phyloP scores from a whole-genome alignment of 2,888 invertebrate species.

The Tenthredo notha region DNA sequence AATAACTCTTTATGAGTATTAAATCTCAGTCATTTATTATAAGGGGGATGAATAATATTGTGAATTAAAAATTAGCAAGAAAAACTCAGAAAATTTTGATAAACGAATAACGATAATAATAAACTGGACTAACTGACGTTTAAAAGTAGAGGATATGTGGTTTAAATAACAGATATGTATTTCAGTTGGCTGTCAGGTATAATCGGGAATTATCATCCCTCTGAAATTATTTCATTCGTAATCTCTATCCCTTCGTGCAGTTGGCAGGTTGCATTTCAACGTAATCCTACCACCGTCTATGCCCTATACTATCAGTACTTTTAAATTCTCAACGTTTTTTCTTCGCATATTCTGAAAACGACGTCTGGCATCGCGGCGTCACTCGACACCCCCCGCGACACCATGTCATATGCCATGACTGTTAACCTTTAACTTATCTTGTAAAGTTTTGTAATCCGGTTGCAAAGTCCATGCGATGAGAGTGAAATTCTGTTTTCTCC shows the following conservation, averaged over 20 bases:
- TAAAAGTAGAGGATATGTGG: background rate
- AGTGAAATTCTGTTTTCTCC: background rate
- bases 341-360: background rate
- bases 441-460: background rate
- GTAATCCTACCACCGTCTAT: background rate
- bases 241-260: constrained; percentile 19
- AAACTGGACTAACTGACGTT: background rate
- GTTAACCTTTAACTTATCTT: constrained; percentile 22
- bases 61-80: background rate
- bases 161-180: background rate
- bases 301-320: background rate
- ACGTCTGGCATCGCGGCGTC: constrained; percentile 28
- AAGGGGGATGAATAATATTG: background rate
- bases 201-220: background rate
- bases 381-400: background rate
- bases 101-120: background rate
- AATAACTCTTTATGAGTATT: background rate
- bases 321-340: background rate
- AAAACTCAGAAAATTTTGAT: background rate
- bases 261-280: constrained; percentile 34
- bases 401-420: background rate
- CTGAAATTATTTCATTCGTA: constrained; percentile 25
- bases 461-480: background rate
- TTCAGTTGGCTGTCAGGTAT: background rate
- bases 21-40: background rate